phyloP scores from a whole-genome alignment of 2,888 invertebrate species.

The Scaptomyza parva region DNA sequence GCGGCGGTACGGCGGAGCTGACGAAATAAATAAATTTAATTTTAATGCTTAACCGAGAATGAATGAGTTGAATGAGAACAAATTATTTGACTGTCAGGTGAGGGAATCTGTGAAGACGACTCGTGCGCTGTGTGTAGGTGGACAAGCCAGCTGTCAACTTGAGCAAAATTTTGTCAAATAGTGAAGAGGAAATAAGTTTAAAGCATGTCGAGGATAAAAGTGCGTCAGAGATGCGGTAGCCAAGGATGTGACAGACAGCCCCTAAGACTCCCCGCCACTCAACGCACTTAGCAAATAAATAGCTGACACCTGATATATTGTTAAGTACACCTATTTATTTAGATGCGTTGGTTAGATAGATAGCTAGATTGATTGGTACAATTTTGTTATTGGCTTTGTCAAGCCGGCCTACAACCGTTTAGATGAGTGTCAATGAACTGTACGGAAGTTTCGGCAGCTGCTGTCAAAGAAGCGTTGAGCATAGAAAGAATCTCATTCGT shows the following conservation, averaged over 20 bases:
- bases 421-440: conserved; percentile 64
- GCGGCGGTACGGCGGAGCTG: conserved; percentile 12
- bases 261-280: neutral
- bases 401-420: conserved; percentile 50
- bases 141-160: conserved; percentile 68
- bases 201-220: conserved; percentile 41
- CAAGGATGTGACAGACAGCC: conserved; percentile 38
- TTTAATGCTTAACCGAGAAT: conserved; percentile 51
- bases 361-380: conserved; percentile 35
- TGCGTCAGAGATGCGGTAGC: conserved; percentile 31
- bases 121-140: conserved; percentile 61
- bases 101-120: conserved; percentile 20
- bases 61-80: conserved; percentile 39
- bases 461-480: conserved; percentile 52
- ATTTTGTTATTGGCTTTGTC: conserved; percentile 37
- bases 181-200: conserved; percentile 64
- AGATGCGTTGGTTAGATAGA: neutral
- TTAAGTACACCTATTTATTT: neutral
- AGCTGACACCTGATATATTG: conserved; percentile 41
- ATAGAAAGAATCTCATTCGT: conserved; percentile 63
- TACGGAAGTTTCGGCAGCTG: conserved; percentile 59
- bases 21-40: conserved; percentile 66
- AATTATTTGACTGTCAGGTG: conserved; percentile 43
- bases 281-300: conserved; percentile 7
- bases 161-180: conserved; percentile 64